Evolutionary conservation across 2,888 invertebrate species (phyloP).

Genomic region (Furcula furcula): DNA sequence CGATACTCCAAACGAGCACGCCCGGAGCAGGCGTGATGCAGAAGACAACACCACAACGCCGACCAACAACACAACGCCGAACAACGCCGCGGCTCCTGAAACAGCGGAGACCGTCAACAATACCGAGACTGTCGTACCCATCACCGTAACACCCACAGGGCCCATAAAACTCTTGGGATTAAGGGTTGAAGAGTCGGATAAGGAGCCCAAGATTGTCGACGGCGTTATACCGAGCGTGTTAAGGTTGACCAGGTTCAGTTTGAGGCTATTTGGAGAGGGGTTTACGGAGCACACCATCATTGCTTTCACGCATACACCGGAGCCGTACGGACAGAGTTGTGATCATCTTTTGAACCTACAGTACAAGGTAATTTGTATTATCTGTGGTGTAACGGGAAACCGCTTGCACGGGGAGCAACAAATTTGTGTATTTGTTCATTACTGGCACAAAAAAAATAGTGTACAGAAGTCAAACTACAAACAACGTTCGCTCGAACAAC

Average conservation of each 20-base stretch:
- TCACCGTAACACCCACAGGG: too few species aligned
- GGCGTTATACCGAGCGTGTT: constrained; percentile 66
- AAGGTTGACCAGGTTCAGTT: constrained; percentile 43
- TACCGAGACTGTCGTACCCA: background rate
- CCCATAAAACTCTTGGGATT: constrained; percentile 50
- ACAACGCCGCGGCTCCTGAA: constrained; percentile 19
- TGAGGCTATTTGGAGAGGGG: constrained; percentile 64
- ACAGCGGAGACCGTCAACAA: constrained; percentile 3
- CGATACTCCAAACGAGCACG: background rate
- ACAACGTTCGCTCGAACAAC: too few species aligned
- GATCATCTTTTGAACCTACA: constrained; percentile 49
- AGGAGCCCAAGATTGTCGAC: constrained; percentile 65
- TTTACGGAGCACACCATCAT: constrained; percentile 52
- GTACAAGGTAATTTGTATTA: constrained; percentile 46
- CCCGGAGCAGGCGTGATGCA: background rate
- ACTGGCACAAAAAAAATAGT: too few species aligned
- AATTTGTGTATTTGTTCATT: too few species aligned
- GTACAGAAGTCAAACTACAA: too few species aligned
- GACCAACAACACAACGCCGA: constrained; percentile 8
- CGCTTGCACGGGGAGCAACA: too few species aligned
- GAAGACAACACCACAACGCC: background rate
- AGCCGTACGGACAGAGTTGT: constrained; percentile 36
- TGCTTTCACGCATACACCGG: constrained; percentile 58
- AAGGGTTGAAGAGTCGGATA: constrained; percentile 60
- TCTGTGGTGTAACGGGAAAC: too few species aligned